A percentile compares a stretch with the other conserved stretches of the same genome.
Evolutionary conservation across 2,113 vertebrate genomes (phyloP).

Genomic region (Ploceus nigricollis): DNA sequence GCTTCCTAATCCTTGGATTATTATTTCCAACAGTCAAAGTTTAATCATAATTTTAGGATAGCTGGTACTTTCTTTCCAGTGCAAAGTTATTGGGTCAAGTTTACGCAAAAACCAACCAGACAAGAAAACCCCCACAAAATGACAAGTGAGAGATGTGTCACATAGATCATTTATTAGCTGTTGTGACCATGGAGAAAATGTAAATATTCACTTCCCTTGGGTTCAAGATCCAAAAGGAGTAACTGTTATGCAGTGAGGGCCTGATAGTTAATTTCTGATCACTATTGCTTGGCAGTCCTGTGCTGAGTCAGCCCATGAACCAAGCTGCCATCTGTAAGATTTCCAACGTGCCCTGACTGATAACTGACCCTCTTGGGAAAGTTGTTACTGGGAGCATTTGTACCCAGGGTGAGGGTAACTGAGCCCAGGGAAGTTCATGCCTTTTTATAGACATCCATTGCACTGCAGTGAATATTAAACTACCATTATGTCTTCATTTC

Average conservation of each 20-base stretch:
- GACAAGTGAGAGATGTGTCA: fast-evolving
- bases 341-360: background rate
- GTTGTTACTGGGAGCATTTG: background rate
- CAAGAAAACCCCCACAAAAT: background rate
- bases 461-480: background rate
- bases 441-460: background rate
- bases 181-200: background rate
- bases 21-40: background rate
- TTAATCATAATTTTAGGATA: background rate
- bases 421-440: background rate
- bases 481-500: background rate
- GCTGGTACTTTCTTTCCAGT: background rate
- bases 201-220: background rate
- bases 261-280: background rate
- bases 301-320: background rate
- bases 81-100: background rate
- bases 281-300: background rate
- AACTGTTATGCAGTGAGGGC: background rate
- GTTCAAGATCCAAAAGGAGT: background rate
- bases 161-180: background rate
- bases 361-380: background rate
- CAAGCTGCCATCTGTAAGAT: background rate
- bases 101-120: background rate
- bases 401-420: background rate
- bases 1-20: background rate